Percentiles rank a stretch among this genome's conserved stretches.
Conservation (phyloP, 2,113 vertebrate species). For the Chaenocephalus aceratus region DNA sequence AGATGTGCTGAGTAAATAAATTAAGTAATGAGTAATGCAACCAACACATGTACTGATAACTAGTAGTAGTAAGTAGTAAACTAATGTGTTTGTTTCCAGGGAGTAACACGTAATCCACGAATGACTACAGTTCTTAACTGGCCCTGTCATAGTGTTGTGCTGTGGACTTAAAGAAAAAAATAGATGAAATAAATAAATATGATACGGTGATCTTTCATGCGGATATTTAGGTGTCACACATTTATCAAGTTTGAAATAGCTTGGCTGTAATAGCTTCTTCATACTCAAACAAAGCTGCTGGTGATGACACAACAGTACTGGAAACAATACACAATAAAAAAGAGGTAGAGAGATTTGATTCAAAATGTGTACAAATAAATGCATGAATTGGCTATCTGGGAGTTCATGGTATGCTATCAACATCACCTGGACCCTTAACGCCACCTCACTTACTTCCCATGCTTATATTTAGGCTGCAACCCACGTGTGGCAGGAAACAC, state of each 20-base stretch:
- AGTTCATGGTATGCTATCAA: neutral
- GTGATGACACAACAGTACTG: neutral
- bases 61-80: neutral
- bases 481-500: neutral
- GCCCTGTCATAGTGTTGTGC: neutral
- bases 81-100: neutral
- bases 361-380: neutral
- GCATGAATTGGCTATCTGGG: neutral
- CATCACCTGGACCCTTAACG: neutral
- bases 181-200: too few species aligned
- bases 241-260: neutral
- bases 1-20: neutral
- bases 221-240: neutral
- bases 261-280: neutral
- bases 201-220: neutral
- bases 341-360: neutral
- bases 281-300: neutral
- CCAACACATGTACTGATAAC: neutral
- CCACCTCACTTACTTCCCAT: neutral
- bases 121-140: neutral
- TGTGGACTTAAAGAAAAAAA: too few species aligned
- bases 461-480: neutral
- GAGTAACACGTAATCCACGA: neutral
- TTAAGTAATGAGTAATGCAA: neutral
- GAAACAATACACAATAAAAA: neutral